A percentile compares a stretch with the other conserved stretches of the same genome.
Evolutionary conservation across 2,888 invertebrate species (phyloP).

Genomic region (Scelioninae gen. 1): DNA sequence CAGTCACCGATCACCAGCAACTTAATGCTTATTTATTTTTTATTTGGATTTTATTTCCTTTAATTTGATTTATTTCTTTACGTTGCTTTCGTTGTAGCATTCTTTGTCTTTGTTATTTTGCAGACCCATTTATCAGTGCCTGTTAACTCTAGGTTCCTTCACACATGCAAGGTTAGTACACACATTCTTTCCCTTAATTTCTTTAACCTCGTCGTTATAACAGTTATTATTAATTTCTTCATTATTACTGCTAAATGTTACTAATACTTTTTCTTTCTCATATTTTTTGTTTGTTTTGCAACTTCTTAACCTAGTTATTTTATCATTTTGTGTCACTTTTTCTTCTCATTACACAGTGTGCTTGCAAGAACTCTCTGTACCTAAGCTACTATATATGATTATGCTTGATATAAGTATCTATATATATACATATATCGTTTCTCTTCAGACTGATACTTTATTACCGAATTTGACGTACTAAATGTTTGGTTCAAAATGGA

Average conservation of each 20-base stretch:
- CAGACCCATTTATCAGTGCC: slow-evolving; percentile 95
- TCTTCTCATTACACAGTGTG: slow-evolving; percentile 38
- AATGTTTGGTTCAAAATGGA: background rate
- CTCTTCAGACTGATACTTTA: no score
- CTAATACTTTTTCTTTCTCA: no score
- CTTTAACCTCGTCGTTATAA: slow-evolving; percentile 15
- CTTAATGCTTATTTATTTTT: slow-evolving; percentile 62
- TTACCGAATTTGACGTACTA: slow-evolving; percentile 14
- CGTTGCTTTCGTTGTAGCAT: slow-evolving; percentile 87
- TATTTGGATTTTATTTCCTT: slow-evolving; percentile 58
- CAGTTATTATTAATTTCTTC: slow-evolving; percentile 24
- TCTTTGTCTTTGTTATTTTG: slow-evolving; percentile 87
- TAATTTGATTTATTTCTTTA: slow-evolving; percentile 84
- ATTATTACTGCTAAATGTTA: no score
- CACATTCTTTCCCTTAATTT: slow-evolving; percentile 68
- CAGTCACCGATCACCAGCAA: no score
- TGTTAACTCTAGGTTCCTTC: slow-evolving; percentile 93
- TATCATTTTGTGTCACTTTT: slow-evolving; percentile 28
- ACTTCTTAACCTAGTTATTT: no score
- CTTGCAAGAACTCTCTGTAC: slow-evolving; percentile 41
- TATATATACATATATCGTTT: no score
- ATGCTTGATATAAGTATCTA: no score
- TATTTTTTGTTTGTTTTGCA: no score
- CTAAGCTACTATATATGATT: slow-evolving; percentile 43
- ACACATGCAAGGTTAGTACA: slow-evolving; percentile 90